phyloP scores from a whole-genome alignment of 2,888 invertebrate genomes.

The Himalopsyche kuldschensis region DNA sequence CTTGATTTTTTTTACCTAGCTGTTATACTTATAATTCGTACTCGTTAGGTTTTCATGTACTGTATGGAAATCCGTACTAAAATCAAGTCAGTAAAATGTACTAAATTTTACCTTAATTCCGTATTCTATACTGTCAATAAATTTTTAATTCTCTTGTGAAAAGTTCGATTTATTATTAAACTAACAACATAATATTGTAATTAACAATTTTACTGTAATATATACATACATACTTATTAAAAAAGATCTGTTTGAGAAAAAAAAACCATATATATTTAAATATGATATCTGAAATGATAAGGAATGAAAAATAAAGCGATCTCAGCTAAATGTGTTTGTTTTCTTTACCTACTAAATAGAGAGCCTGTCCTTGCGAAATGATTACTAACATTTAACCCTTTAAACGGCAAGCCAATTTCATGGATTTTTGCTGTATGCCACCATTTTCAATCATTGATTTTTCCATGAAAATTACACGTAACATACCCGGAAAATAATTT shows the following conservation, averaged over 20 bases:
- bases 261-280: neutral
- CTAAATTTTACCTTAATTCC: neutral
- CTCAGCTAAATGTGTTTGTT: constrained; percentile 7
- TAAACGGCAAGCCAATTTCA: no score
- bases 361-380: neutral
- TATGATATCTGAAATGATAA: constrained; percentile 9
- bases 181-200: neutral
- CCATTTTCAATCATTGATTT: no score
- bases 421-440: no score
- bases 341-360: neutral
- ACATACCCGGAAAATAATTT: no score
- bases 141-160: neutral
- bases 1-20: neutral
- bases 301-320: constrained; percentile 14
- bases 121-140: neutral
- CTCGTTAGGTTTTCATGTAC: neutral
- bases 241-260: neutral
- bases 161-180: neutral
- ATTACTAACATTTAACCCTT: no score
- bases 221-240: neutral
- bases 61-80: neutral
- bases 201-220: neutral
- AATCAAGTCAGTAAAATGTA: neutral
- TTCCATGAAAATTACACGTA: no score
- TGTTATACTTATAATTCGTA: neutral